Base-by-base conservation (phyloP, 1,140 invertebrate genomes). In the Eubasilissa regina region DNA sequence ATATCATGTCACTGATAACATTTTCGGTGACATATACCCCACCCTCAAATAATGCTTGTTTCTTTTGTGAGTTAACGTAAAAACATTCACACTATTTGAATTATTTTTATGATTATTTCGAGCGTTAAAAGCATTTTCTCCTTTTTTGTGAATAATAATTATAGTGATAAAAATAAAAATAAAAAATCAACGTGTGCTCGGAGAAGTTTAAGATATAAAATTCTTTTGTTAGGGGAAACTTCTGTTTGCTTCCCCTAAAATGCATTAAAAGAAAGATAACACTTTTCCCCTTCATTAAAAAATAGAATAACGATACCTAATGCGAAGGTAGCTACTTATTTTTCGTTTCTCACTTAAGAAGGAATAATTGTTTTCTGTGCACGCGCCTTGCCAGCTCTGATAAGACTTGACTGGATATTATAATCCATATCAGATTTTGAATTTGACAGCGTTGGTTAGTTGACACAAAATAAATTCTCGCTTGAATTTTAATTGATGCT, bases 251-350 rank as follows among this genome's bases (percentile, higher is more conserved):
- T 10, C 43, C 64, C 64, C 64, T 48, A 47, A 62, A 47, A 68
- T 68, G 64, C 64, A 68, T 68, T 45, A 68, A 68, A 64, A 68
- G 11, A 11, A n/a, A 47, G 64, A 68, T 68, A 68, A 68, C 64
- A 68, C 44, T 47, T 62, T 35, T 68, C 44, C 64, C 44, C 44
- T 68, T 68, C 64, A 45, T 47, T 68, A 4, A 68, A 68, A 17
- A 45, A 8, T n/a, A 48, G n/a, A 45, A 68, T 68, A 68, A 68
- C 64, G 64, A 47, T 68, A 47, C 45, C 19, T 43, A 47, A 15
- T n/a, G 1, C 1, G 48, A 3, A 8, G n/a, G n/a, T 51, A 3
- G 11, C 48, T 51, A 47, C 44, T 68, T 51, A 47, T 15, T 68
- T 45, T 68, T 68, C 64, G 10, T 68, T 45, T 12, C 21, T 25